Conservation (phyloP, 2,888 invertebrate species). For the Pemphredon lugubris region DNA sequence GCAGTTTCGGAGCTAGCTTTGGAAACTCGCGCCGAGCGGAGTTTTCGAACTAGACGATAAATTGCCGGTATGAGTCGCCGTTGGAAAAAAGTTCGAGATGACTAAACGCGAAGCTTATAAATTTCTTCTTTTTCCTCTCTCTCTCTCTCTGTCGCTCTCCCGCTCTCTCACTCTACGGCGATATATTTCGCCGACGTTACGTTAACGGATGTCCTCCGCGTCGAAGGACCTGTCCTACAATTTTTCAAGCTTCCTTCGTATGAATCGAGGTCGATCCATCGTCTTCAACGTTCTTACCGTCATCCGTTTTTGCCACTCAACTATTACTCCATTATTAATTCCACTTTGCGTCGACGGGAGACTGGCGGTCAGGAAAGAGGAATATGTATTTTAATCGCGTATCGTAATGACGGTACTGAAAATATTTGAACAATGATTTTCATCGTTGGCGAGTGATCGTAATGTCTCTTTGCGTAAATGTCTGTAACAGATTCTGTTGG, state of each 20-base stretch:
- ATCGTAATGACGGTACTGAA: too few species aligned
- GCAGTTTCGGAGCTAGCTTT: background rate
- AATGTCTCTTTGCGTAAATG: too few species aligned
- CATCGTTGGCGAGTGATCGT: too few species aligned
- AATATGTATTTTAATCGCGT: too few species aligned
- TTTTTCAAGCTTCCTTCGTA: constrained; percentile 28
- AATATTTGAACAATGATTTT: too few species aligned
- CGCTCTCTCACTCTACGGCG: too few species aligned
- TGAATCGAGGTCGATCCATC: constrained; percentile 8
- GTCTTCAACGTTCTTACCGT: background rate
- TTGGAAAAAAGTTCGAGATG: constrained; percentile 18
- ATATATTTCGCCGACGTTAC: constrained; percentile 20
- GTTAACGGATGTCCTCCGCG: constrained; percentile 33
- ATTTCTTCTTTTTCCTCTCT: constrained; percentile 24
- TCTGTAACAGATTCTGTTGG: too few species aligned
- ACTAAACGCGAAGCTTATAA: constrained; percentile 34
- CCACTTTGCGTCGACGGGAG: too few species aligned
- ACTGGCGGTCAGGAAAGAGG: too few species aligned
- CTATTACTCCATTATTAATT: too few species aligned
- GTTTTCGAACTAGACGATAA: constrained; percentile 29
- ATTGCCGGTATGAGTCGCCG: constrained; percentile 29
- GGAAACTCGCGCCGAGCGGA: constrained; percentile 7
- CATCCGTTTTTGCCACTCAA: too few species aligned
- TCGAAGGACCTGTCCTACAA: constrained; percentile 21
- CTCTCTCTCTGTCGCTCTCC: too few species aligned